These are phyloP conservation scores for Neelides sp. DNA, from an alignment of 1,140 invertebrate species.

Conservation along the genomic window DNA sequence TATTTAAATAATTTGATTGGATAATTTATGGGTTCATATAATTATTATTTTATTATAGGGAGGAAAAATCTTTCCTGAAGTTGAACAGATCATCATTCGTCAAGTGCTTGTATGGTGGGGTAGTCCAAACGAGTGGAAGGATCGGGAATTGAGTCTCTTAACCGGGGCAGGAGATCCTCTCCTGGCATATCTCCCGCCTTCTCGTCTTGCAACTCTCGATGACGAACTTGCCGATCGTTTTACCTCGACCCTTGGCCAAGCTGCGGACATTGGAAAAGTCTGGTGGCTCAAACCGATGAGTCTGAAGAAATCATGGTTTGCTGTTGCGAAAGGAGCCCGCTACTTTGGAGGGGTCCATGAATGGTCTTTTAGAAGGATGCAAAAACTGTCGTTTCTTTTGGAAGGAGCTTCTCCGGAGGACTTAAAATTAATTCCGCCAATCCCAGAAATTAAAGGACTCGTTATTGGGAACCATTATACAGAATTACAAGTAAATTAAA, in stretches of 20 bases:
- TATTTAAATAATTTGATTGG: background rate
- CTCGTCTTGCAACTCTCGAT: constrained; percentile 12
- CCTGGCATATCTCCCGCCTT: constrained; percentile 12
- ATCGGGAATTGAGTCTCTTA: constrained; percentile 12
- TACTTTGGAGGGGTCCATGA: constrained; percentile 20
- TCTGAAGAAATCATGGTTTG: constrained; percentile 20
- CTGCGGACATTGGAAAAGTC: constrained; percentile 14
- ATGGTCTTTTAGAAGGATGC: constrained; percentile 23
- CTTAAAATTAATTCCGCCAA: constrained; percentile 16
- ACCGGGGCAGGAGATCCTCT: constrained; percentile 15
- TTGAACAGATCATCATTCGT: constrained; percentile 13
- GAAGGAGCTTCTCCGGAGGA: constrained; percentile 20
- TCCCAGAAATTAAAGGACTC: constrained; percentile 20
- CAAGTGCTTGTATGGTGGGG: constrained; percentile 20
- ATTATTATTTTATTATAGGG: constrained; percentile 9
- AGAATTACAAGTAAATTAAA: constrained; percentile 16
- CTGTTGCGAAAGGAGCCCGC: constrained; percentile 17
- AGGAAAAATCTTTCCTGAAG: constrained; percentile 15
- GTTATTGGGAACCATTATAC: constrained; percentile 19
- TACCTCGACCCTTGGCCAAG: constrained; percentile 11
- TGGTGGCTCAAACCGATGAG: constrained; percentile 23
- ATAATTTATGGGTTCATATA: background rate
- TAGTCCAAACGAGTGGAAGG: constrained; percentile 15
- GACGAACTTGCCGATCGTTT: constrained; percentile 19
- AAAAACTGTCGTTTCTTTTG: constrained; percentile 16